phyloP scores from a whole-genome alignment of 2,797 vertebrate genomes.

The Centroberyx gerrardi region DNA sequence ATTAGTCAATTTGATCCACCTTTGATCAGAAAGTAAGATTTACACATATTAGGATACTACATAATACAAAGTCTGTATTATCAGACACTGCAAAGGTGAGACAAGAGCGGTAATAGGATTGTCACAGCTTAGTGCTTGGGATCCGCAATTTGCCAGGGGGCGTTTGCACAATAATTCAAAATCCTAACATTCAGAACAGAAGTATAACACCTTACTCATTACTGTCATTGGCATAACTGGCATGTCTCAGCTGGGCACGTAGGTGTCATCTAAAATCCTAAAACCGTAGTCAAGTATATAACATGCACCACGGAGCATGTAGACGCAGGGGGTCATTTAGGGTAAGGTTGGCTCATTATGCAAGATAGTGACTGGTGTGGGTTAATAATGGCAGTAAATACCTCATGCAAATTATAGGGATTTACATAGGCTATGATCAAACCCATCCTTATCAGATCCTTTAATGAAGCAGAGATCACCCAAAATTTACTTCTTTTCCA shows the following conservation, averaged over 20 bases:
- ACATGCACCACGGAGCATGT: not conserved
- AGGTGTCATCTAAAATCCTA: not conserved
- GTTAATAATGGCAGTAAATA: slow-evolving; percentile 4
- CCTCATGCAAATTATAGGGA: not conserved
- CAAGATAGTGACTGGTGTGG: slow-evolving; percentile 18
- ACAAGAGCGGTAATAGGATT: slow-evolving; percentile 38
- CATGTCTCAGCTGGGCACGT: not conserved
- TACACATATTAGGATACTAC: not conserved
- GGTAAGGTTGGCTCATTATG: slow-evolving; percentile 2
- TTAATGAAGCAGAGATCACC: no score
- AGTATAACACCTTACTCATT: not conserved
- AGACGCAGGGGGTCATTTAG: slow-evolving; percentile 5
- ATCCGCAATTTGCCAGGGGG: slow-evolving; percentile 27
- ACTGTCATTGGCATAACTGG: not conserved
- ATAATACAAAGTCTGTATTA: not conserved
- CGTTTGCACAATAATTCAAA: not conserved
- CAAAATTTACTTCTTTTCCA: no score
- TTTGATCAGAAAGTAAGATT: not conserved
- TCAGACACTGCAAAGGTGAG: slow-evolving; percentile 17
- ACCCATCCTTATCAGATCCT: no score
- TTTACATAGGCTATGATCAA: not conserved
- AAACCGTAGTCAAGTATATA: not conserved
- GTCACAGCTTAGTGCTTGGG: slow-evolving; percentile 31
- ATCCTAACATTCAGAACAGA: not conserved
- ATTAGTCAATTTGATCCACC: not conserved